Percentiles rank a stretch among this genome's conserved stretches.
phyloP scores from a whole-genome alignment of 2,113 vertebrate genomes.

The Oxygymnocypris stewartii region DNA sequence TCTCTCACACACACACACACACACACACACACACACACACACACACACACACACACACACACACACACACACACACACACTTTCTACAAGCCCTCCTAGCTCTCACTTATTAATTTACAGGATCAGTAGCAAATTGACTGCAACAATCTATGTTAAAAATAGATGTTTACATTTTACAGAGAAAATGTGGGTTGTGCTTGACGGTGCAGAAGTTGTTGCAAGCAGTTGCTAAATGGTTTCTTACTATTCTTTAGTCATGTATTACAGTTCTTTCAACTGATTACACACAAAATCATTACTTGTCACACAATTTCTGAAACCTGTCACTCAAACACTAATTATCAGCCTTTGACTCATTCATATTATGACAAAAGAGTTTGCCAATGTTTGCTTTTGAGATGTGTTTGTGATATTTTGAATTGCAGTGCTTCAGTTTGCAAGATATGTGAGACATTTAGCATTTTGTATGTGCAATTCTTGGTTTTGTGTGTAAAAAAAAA shows the following conservation, averaged over 20 bases:
- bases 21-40: background rate
- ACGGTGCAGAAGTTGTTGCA: background rate
- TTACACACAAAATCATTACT: too few species aligned
- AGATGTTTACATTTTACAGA: background rate
- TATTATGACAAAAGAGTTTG: too few species aligned
- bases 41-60: background rate
- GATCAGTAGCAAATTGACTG: background rate
- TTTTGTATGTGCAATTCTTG: too few species aligned
- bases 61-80: background rate
- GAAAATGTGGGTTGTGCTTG: background rate
- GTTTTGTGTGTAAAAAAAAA: too few species aligned
- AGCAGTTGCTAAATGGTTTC: background rate
- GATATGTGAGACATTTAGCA: too few species aligned
- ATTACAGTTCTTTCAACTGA: too few species aligned
- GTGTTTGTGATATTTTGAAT: too few species aligned
- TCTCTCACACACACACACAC: constrained; percentile 5
- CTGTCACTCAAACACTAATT: too few species aligned
- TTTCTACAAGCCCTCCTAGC: background rate
- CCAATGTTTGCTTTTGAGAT: too few species aligned
- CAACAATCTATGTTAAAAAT: background rate
- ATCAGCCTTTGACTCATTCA: too few species aligned
- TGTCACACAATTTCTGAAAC: too few species aligned
- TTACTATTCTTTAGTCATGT: background rate
- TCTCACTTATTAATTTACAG: background rate
- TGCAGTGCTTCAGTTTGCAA: too few species aligned